Percentiles rank a stretch among this genome's conserved stretches.
Conservation (phyloP, 2,113 vertebrate genomes). For the Acanthisitta chloris region DNA sequence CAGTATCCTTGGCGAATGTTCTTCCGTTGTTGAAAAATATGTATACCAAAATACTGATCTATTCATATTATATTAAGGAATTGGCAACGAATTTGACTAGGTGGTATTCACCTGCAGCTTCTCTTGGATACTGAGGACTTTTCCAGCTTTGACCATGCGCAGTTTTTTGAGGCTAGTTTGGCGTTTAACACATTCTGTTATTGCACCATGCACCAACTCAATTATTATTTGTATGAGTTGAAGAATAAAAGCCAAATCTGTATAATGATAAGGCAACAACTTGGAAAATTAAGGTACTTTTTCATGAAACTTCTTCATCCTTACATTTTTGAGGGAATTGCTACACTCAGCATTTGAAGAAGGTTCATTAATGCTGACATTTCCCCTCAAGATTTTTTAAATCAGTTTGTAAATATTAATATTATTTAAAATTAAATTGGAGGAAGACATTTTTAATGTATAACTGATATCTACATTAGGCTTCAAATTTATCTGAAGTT, state of each 20-base stretch:
- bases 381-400: not conserved
- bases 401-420: slow-evolving; percentile 2
- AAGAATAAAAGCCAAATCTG: not conserved
- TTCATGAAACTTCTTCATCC: not conserved
- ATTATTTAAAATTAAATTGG: not conserved
- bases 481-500: not conserved
- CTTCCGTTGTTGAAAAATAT: not conserved
- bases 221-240: not conserved
- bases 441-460: not conserved
- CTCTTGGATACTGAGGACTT: not conserved
- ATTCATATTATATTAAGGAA: not conserved
- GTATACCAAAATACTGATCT: not conserved
- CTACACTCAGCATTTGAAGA: not conserved
- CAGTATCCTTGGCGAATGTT: not conserved
- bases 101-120: not conserved
- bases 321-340: not conserved
- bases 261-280: not conserved
- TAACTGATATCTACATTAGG: not conserved
- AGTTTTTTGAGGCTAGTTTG: not conserved
- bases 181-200: not conserved
- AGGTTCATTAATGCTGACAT: not conserved
- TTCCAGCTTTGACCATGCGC: not conserved
- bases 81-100: not conserved
- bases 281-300: not conserved
- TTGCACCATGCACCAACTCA: not conserved